Percentiles rank a stretch among this genome's conserved stretches.
Conservation (phyloP, 2,797 vertebrate genomes). For the Microcaecilia unicolor region DNA sequence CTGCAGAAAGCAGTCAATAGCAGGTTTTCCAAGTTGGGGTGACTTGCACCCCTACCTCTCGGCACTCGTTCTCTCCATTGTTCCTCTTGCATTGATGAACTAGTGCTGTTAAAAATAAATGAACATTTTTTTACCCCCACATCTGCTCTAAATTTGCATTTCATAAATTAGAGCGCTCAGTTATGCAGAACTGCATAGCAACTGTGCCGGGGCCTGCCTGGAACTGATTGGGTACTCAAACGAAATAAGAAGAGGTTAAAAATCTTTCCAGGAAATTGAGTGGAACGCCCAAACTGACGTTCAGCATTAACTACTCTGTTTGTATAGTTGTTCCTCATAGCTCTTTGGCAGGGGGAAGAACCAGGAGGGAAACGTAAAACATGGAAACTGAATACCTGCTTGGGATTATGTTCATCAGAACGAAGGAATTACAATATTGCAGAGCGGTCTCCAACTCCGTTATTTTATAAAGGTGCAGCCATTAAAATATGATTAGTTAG, state of each 20-base stretch:
- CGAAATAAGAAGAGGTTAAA: conserved; percentile 51
- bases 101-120: conserved; percentile 18
- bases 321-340: conserved; percentile 30
- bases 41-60: too few relatives aligned
- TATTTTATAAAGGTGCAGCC: conserved; percentile 45
- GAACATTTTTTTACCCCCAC: conserved; percentile 49
- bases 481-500: conserved; percentile 62
- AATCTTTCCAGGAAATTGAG: conserved; percentile 68
- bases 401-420: conserved; percentile 52
- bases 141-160: conserved; percentile 67
- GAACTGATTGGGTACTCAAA: conserved; percentile 52
- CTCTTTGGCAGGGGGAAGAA: conserved; percentile 46
- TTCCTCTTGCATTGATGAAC: conserved; percentile 8
- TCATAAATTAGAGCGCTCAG: conserved; percentile 55
- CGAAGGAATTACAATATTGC: conserved; percentile 56
- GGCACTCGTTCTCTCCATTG: not conserved
- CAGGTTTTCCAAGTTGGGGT: too few relatives aligned
- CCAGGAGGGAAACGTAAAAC: conserved; percentile 42
- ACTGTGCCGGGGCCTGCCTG: conserved; percentile 19
- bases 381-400: conserved; percentile 57
- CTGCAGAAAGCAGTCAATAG: too few relatives aligned
- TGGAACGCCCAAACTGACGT: conserved; percentile 66
- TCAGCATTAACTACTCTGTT: conserved; percentile 53
- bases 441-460: conserved; percentile 18
- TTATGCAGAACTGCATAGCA: conserved; percentile 43